phyloP scores from a whole-genome alignment of 2,888 invertebrate genomes.

The Athalia rosae region DNA sequence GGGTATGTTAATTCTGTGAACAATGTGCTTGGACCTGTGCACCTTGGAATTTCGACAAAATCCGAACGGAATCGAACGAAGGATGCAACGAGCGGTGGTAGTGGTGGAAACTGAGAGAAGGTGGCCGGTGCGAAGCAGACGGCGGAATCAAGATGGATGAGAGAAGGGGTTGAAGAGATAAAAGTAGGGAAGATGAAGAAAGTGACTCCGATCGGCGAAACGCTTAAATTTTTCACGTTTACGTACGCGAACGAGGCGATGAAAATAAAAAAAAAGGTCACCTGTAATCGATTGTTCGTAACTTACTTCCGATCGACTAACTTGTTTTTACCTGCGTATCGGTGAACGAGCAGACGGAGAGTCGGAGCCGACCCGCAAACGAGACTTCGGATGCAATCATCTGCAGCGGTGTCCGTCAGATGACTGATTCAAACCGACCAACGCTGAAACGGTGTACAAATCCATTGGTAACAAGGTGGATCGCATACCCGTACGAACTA shows the following conservation, averaged over 20 bases:
- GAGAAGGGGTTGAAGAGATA: neutral
- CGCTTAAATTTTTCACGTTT: slow-evolving; percentile 40
- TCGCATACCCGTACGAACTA: neutral
- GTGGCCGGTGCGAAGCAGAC: neutral
- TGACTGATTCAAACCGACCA: slow-evolving; percentile 13
- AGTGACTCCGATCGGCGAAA: slow-evolving; percentile 34
- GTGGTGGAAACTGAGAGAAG: slow-evolving; percentile 8
- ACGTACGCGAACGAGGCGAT: neutral
- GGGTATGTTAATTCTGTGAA: no score
- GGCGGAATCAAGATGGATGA: neutral
- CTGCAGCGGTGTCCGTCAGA: slow-evolving; percentile 33
- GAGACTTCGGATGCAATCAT: slow-evolving; percentile 28
- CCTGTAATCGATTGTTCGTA: neutral
- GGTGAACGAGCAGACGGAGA: slow-evolving; percentile 8
- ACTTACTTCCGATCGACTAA: slow-evolving; percentile 21
- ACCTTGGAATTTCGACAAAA: neutral
- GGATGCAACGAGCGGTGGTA: neutral
- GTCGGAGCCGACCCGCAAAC: slow-evolving; percentile 32
- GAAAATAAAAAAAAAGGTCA: slow-evolving; percentile 9
- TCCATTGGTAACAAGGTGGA: neutral
- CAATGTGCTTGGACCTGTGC: neutral
- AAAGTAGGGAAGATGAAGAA: slow-evolving; percentile 1
- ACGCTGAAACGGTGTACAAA: neutral
- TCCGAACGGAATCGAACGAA: neutral
- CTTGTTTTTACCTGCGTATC: neutral